A percentile compares a stretch with the other conserved stretches of the same genome.
Evolutionary conservation across 92 coral and sea anemone genomes (phyloP).

Genomic region (Phenganax stokvisi): DNA sequence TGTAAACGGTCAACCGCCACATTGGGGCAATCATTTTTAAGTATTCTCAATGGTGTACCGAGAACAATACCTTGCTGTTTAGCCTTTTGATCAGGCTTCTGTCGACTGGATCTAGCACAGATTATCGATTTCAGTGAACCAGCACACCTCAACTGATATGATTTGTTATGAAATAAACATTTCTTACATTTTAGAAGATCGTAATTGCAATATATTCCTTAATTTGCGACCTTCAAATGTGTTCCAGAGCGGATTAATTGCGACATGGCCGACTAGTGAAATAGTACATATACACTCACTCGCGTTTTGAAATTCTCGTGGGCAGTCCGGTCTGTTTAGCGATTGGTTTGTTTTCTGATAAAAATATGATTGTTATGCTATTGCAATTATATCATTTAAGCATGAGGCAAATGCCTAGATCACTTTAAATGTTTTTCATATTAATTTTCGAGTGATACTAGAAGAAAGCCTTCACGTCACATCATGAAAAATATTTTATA

Average conservation of each 20-base stretch:
- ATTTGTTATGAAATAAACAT: constrained; percentile 10
- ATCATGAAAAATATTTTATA: too few relatives aligned
- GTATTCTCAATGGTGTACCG: constrained; percentile 2
- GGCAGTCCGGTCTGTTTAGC: not conserved
- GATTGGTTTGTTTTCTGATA: constrained; percentile 27
- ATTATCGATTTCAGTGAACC: constrained; percentile 22
- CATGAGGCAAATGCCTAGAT: not conserved
- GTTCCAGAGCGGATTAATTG: not conserved
- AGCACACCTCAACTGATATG: not conserved
- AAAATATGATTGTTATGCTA: constrained; percentile 25
- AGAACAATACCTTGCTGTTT: constrained; percentile 27
- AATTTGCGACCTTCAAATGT: not conserved
- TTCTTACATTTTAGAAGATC: not conserved
- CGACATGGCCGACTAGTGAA: not conserved
- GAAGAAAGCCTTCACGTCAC: not conserved
- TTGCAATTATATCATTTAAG: constrained; percentile 28
- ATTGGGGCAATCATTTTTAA: not conserved
- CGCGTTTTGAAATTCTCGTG: constrained; percentile 14
- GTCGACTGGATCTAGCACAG: constrained; percentile 4
- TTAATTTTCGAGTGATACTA: constrained; percentile 1
- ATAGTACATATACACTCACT: not conserved
- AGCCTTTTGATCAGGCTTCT: constrained; percentile 17
- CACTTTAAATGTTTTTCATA: constrained; percentile 22
- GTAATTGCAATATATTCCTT: not conserved
- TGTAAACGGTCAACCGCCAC: constrained; percentile 1